Conservation (phyloP, 2,113 vertebrate species). For the Nothocercus nigrocapillus region DNA sequence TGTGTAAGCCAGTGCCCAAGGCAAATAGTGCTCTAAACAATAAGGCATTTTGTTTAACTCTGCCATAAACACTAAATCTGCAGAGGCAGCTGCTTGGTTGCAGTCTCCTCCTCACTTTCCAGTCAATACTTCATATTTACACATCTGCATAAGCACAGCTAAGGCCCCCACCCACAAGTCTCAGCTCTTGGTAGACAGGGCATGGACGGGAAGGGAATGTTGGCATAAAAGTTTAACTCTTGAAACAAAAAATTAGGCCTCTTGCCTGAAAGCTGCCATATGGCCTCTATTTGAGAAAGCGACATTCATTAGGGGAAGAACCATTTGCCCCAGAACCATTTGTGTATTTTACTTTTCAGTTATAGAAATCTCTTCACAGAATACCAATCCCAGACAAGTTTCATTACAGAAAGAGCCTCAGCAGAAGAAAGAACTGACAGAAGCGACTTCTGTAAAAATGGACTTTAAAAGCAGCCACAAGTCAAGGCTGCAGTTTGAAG, state of each 20-base stretch:
- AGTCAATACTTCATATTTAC: background rate
- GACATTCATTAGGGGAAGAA: background rate
- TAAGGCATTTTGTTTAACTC: conserved; percentile 47
- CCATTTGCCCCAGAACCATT: background rate
- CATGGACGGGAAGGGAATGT: background rate
- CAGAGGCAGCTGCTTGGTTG: conserved; percentile 13
- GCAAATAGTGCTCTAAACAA: conserved; percentile 57
- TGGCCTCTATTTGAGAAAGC: background rate
- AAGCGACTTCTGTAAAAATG: background rate
- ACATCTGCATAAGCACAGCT: background rate
- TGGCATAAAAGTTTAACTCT: background rate
- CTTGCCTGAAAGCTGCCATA: background rate
- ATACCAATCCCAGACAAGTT: background rate
- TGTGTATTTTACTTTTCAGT: background rate
- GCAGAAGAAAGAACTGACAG: background rate
- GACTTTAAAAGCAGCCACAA: background rate
- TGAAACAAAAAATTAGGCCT: background rate
- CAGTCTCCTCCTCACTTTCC: conserved; percentile 4
- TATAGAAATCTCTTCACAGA: background rate
- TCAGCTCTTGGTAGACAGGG: background rate
- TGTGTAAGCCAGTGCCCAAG: conserved; percentile 58
- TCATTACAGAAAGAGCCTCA: background rate
- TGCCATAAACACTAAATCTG: conserved; percentile 31
- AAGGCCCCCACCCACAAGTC: background rate
- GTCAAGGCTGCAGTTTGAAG: background rate